Base-by-base conservation (phyloP, 2,888 invertebrate species). In the Melanostoma mellinum region DNA sequence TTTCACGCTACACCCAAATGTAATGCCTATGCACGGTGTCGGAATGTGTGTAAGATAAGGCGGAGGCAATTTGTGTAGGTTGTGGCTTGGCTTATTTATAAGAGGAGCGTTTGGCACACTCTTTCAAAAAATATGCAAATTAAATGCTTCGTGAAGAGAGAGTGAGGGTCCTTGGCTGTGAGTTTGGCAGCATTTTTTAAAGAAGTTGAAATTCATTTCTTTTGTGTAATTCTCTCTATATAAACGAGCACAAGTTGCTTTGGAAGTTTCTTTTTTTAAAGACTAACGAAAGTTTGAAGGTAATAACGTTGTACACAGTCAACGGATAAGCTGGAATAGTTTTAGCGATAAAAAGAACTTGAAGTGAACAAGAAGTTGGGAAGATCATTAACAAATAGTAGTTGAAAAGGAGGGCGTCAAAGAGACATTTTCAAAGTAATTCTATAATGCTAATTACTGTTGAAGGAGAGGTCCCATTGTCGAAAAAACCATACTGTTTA, bases 1-100 rank as follows among this genome's bases (percentile, higher is more conserved):
- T 73, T 72, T 50, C 68, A 73, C 77, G 77, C 73, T 73, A 82
- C 82, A 82, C 82, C 53, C 76, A 76, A 77, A 50, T 82, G 52
- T 73, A 73, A 68, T 68, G 61, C 61, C 58, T 73, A 73, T 68
- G 69, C 73, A 68, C 40, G 20, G 53, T 75, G 75, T 71, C 40
- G 77, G 82, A 82, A 73, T 77, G 68, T 61, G 44, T 46, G 3
- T 60, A 72, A 60, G 71, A 65, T 72, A 72, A 48, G 72, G 65
- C 20, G 71, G 61, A 77, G 67, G 68, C 56, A 71, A 71, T 67
- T 72, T 48, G 61, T 60, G 53, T 35, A 10, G 63, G 53, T 50
- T 20, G 38, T 20, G 20, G 48, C 30, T 42, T 10, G 48, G 58
- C 32, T 80, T 65, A 80, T 75, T 74, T 71, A 20, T 20, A 61